phyloP scores from a whole-genome alignment of 92 coral and sea anemone genomes.

The Micromussa lordhowensis region DNA sequence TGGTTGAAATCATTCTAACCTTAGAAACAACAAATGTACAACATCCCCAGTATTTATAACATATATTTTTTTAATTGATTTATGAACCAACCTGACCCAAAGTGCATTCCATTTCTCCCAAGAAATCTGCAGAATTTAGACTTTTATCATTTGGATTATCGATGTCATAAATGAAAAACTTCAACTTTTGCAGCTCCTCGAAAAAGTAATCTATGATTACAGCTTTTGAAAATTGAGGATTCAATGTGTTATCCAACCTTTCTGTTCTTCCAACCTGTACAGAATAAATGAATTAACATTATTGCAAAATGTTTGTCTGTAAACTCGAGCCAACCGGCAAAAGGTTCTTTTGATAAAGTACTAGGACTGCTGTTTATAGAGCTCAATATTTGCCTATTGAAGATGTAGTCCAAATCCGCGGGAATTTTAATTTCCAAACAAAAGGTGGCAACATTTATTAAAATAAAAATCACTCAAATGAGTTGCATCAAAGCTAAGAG shows the following conservation, averaged over 20 bases:
- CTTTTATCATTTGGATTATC: conserved; percentile 73
- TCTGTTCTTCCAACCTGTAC: conserved; percentile 97
- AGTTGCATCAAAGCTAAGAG: too few relatives aligned
- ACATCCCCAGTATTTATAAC: neutral
- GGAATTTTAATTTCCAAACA: neutral
- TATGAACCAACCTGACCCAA: conserved; percentile 86
- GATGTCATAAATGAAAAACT: conserved; percentile 88
- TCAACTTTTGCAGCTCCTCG: conserved; percentile 94
- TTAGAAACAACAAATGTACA: neutral
- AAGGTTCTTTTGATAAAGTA: too few relatives aligned
- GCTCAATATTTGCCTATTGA: too few relatives aligned
- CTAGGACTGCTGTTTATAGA: too few relatives aligned
- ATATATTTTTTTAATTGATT: neutral
- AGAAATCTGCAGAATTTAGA: conserved; percentile 91
- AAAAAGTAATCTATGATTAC: conserved; percentile 87
- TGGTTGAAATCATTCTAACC: too few relatives aligned
- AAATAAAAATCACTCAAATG: neutral
- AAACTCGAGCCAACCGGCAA: too few relatives aligned
- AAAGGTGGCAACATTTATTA: neutral
- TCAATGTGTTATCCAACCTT: conserved; percentile 79
- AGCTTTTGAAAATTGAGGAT: conserved; percentile 87
- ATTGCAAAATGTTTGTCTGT: neutral
- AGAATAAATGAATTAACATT: neutral
- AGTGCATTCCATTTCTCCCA: conserved; percentile 91
- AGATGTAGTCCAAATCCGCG: too few relatives aligned